Conservation (phyloP, 2,113 vertebrate species). For the Craseonycteris thonglongyai region DNA sequence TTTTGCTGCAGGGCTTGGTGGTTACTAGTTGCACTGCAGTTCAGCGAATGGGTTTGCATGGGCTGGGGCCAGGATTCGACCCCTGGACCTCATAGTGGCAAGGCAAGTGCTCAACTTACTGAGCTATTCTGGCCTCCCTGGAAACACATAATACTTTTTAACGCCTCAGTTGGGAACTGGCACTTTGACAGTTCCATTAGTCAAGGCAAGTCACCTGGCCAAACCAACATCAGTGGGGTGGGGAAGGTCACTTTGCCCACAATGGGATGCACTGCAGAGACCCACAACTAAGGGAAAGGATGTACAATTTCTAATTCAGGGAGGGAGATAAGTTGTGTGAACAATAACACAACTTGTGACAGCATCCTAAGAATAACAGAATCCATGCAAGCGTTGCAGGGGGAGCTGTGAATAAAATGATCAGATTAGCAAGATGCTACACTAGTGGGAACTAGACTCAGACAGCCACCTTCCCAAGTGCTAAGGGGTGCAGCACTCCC, state of each 20-base stretch:
- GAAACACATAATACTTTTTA: background rate
- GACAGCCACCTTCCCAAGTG: background rate
- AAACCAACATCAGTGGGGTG: accelerated
- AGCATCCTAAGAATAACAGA: background rate
- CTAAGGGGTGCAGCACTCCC: background rate
- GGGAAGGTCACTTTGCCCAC: background rate
- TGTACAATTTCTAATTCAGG: background rate
- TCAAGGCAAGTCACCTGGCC: background rate
- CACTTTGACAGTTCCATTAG: background rate
- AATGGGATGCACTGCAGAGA: background rate
- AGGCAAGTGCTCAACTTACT: too few relatives aligned
- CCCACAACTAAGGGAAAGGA: background rate
- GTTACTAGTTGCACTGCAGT: too few relatives aligned
- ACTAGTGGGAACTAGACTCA: background rate
- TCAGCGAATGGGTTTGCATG: too few relatives aligned
- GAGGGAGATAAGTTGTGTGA: background rate
- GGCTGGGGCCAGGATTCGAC: too few relatives aligned
- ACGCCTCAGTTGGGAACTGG: background rate
- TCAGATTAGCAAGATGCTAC: background rate
- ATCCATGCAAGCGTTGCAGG: background rate
- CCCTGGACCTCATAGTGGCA: too few relatives aligned
- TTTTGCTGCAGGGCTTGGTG: too few relatives aligned
- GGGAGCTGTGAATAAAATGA: background rate
- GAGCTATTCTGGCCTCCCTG: too few relatives aligned
- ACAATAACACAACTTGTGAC: background rate